A percentile compares a stretch with the other conserved stretches of the same genome.
phyloP scores from a whole-genome alignment of 2,888 invertebrate species.

The Hypselothyrea guttata region DNA sequence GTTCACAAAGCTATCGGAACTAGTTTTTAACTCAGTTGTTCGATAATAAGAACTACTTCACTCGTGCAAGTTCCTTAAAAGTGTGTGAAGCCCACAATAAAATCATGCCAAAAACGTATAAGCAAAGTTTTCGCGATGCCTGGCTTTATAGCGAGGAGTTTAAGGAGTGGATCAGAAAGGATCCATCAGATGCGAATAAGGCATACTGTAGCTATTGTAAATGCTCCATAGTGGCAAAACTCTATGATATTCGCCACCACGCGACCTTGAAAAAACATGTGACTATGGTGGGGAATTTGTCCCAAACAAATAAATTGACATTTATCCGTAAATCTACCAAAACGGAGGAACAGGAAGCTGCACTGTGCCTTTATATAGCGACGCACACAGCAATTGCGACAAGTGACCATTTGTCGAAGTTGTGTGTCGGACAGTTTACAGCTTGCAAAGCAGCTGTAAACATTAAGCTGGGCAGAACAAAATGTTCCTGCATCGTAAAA shows the following conservation, averaged over 20 bases:
- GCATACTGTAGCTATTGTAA: conserved; percentile 9
- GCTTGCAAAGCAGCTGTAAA: too few species aligned
- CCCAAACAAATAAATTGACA: conserved; percentile 10
- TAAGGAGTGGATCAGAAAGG: conserved; percentile 9
- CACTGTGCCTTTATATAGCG: conserved; percentile 11
- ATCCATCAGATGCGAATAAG: neutral
- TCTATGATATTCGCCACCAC: conserved; percentile 8
- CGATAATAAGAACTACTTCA: neutral
- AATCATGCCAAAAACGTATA: neutral
- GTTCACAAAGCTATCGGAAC: neutral
- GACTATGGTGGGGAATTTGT: neutral
- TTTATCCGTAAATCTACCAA: conserved; percentile 9
- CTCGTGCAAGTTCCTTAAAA: too few species aligned
- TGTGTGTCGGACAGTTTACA: too few species aligned
- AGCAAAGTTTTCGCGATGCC: neutral
- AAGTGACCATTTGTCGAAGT: conserved; percentile 8
- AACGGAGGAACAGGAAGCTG: conserved; percentile 16
- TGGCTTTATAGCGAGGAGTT: neutral
- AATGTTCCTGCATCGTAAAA: too few species aligned
- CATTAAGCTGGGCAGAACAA: too few species aligned
- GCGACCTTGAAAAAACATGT: conserved; percentile 9
- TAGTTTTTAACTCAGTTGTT: neutral
- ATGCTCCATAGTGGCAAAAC: neutral
- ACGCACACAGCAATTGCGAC: conserved; percentile 15
- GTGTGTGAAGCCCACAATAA: too few species aligned